These are phyloP conservation scores for Heliothis virescens DNA, from an alignment of 1,140 invertebrate species.

Conservation along the genomic window DNA sequence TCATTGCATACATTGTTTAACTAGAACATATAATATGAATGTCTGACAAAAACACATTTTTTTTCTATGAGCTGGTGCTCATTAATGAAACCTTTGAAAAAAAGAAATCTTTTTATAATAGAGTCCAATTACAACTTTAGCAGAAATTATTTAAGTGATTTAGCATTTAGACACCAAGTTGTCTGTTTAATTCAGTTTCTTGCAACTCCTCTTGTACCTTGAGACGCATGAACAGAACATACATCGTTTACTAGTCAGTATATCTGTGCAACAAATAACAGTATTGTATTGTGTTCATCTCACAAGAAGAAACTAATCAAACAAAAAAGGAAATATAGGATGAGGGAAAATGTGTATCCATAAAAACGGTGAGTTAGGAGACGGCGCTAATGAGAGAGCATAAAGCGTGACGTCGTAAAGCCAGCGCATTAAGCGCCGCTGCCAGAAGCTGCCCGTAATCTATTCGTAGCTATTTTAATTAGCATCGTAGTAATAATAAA, in stretches of 20 bases:
- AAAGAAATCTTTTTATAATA: no score
- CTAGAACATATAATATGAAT: no score
- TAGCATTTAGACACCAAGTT: no score
- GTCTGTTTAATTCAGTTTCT: no score
- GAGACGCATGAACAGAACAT: neutral
- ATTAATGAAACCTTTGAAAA: no score
- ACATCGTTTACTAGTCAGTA: neutral
- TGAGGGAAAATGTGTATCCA: slow-evolving; percentile 69
- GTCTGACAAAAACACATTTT: no score
- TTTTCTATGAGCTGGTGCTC: no score
- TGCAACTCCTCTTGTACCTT: neutral
- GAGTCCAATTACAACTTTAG: no score
- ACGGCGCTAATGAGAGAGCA: slow-evolving; percentile 81
- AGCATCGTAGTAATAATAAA: slow-evolving; percentile 81
- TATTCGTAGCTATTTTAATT: slow-evolving; percentile 85
- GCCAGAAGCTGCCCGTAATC: slow-evolving; percentile 82
- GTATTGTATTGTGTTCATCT: slow-evolving; percentile 6
- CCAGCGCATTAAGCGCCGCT: slow-evolving; percentile 78
- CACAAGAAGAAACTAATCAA: slow-evolving; percentile 53
- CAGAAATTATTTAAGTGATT: no score
- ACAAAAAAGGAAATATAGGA: slow-evolving; percentile 56
- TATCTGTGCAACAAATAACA: neutral
- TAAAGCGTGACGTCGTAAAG: slow-evolving; percentile 84
- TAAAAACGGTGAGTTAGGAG: slow-evolving; percentile 74
- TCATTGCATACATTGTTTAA: no score